phyloP scores from a whole-genome alignment of 2,888 invertebrate species.

The Neocrepidodera transversa region DNA sequence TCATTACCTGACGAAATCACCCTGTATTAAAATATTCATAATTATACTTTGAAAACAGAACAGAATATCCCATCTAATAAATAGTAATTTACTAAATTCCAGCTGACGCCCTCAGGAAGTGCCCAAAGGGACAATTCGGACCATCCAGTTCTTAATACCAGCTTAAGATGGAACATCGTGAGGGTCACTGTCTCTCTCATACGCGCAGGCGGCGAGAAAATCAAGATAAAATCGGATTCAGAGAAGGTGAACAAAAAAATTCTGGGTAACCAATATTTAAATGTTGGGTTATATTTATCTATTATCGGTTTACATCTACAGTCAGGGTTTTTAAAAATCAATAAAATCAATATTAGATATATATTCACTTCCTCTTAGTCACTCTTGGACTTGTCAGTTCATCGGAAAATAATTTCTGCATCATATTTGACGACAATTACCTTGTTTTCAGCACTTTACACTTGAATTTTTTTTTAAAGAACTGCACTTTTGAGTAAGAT shows the following conservation, averaged over 20 bases:
- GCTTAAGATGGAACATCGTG: slow-evolving; percentile 2
- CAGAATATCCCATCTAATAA: slow-evolving; percentile 20
- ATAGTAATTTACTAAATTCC: slow-evolving; percentile 22
- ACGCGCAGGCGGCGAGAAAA: slow-evolving; percentile 4
- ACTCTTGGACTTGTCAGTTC: too few species aligned
- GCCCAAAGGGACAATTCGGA: slow-evolving; percentile 17
- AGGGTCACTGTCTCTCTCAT: slow-evolving; percentile 10
- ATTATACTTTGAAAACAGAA: background rate
- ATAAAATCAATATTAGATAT: too few species aligned
- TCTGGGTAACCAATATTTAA: slow-evolving; percentile 1
- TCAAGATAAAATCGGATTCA: background rate
- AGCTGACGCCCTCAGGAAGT: slow-evolving; percentile 19
- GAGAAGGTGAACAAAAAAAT: slow-evolving; percentile 5
- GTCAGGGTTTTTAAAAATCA: background rate
- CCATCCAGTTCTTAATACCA: slow-evolving; percentile 14
- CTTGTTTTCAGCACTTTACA: too few species aligned
- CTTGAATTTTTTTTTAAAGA: too few species aligned
- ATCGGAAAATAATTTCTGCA: too few species aligned
- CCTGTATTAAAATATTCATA: slow-evolving; percentile 7
- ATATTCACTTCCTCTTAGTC: too few species aligned
- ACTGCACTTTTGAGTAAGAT: too few species aligned
- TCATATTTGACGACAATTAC: too few species aligned
- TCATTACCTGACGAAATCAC: background rate
- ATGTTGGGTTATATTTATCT: slow-evolving; percentile 1
- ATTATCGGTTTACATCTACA: background rate